These are phyloP conservation scores for Vombatus ursinus DNA, from an alignment of 2,113 vertebrate species.

Conservation along the genomic window DNA sequence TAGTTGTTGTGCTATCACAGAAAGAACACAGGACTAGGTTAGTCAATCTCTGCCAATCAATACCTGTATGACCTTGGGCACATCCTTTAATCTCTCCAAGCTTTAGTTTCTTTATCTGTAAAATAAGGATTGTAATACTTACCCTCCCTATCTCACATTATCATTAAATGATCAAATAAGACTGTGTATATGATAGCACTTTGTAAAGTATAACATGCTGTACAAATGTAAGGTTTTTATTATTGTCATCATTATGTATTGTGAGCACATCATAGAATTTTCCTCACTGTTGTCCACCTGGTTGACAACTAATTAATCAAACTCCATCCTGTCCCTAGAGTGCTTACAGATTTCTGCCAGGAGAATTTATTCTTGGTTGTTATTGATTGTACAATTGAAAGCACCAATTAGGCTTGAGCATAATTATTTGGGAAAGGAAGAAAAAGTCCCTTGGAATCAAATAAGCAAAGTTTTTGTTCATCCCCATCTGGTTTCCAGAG, in stretches of 20 bases:
- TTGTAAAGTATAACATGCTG: background rate
- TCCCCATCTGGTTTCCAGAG: background rate
- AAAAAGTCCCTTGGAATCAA: background rate
- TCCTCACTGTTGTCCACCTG: background rate
- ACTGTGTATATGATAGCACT: background rate
- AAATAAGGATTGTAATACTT: background rate
- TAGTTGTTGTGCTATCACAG: background rate
- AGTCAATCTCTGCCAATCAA: background rate
- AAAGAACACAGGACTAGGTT: background rate
- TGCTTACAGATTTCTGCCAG: background rate
- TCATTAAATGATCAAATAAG: background rate
- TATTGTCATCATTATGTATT: background rate
- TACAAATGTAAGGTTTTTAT: background rate
- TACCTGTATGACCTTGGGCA: background rate
- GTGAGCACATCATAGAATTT: background rate
- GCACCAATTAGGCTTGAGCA: background rate
- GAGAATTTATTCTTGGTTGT: background rate
- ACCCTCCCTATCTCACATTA: background rate
- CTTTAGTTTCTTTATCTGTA: background rate
- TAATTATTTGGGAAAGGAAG: background rate
- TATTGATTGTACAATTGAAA: background rate
- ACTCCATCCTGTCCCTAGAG: background rate
- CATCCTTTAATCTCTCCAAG: background rate
- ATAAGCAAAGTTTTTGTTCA: background rate
- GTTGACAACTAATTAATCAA: background rate